A percentile compares a stretch with the other conserved stretches of the same genome.
These are phyloP conservation scores for Mesoligia furuncula DNA, from an alignment of 2,888 invertebrate species.

Conservation along the genomic window DNA sequence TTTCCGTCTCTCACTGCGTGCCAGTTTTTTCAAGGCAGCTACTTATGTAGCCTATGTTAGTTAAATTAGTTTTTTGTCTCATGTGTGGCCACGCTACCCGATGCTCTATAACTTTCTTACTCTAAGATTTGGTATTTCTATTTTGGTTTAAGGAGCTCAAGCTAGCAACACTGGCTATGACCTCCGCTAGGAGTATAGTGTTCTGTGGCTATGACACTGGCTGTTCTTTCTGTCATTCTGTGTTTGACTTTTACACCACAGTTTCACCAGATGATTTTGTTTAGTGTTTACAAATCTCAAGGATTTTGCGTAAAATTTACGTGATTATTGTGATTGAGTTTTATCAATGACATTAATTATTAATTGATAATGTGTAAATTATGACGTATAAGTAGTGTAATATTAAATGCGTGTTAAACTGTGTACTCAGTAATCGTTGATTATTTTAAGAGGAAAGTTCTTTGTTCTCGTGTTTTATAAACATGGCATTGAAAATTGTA, in stretches of 20 bases:
- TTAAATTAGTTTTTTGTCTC: no score
- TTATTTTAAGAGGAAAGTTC: constrained; percentile 53
- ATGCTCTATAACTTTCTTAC: no score
- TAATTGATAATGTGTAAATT: constrained; percentile 21
- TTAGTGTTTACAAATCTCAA: constrained; percentile 59
- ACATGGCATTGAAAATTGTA: constrained; percentile 68
- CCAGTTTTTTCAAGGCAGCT: no score
- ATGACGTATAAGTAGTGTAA: constrained; percentile 35
- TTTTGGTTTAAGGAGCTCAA: no score
- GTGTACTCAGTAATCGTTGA: constrained; percentile 39
- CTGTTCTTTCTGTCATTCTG: no score
- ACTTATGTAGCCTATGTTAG: no score
- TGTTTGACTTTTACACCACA: constrained; percentile 28
- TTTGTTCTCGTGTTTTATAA: constrained; percentile 71
- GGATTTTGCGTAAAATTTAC: constrained; percentile 54
- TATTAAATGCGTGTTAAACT: constrained; percentile 17
- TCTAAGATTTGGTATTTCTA: no score
- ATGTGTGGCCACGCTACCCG: no score
- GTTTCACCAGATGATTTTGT: constrained; percentile 49
- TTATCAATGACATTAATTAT: constrained; percentile 39
- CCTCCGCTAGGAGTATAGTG: no score
- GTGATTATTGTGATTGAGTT: constrained; percentile 62
- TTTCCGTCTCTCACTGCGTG: no score
- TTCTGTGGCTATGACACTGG: no score
- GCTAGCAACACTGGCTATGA: no score